These are phyloP conservation scores for Toxostoma redivivum DNA, from an alignment of 2,113 vertebrate genomes.

Conservation along the genomic window DNA sequence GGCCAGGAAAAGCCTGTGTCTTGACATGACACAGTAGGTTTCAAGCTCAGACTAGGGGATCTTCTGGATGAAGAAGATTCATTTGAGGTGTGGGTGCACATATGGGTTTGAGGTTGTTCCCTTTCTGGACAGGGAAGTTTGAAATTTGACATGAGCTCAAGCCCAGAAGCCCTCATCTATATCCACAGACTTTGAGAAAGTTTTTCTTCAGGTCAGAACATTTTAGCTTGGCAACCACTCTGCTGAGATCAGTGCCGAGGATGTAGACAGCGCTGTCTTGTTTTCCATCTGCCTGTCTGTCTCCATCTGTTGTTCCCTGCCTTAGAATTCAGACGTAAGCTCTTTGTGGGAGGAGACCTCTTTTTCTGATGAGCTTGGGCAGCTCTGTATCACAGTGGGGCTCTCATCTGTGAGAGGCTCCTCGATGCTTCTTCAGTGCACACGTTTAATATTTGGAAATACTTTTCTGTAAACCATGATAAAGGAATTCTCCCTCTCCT, in stretches of 20 bases:
- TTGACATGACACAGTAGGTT: background rate
- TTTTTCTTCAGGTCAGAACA: constrained; percentile 29
- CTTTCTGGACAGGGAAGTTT: background rate
- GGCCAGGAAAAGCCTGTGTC: background rate
- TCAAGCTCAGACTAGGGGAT: background rate
- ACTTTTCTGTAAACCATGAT: background rate
- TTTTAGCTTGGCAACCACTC: background rate
- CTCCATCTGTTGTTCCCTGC: constrained; percentile 57
- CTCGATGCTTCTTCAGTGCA: background rate
- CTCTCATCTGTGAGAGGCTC: background rate
- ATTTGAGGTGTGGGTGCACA: background rate
- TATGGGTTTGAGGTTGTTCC: background rate
- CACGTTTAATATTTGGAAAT: background rate
- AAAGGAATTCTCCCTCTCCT: background rate
- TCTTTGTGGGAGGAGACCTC: constrained; percentile 18
- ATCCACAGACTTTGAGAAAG: background rate
- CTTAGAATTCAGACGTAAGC: constrained; percentile 2
- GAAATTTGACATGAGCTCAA: background rate
- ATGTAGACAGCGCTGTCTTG: constrained; percentile 38
- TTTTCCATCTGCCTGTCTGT: constrained; percentile 59
- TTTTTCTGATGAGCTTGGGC: background rate
- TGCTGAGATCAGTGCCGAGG: constrained; percentile 8
- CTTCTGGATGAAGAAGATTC: background rate
- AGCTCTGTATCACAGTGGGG: background rate
- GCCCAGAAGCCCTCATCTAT: background rate